phyloP scores from a whole-genome alignment of 2,113 vertebrate genomes.

The Mustelus asterias region DNA sequence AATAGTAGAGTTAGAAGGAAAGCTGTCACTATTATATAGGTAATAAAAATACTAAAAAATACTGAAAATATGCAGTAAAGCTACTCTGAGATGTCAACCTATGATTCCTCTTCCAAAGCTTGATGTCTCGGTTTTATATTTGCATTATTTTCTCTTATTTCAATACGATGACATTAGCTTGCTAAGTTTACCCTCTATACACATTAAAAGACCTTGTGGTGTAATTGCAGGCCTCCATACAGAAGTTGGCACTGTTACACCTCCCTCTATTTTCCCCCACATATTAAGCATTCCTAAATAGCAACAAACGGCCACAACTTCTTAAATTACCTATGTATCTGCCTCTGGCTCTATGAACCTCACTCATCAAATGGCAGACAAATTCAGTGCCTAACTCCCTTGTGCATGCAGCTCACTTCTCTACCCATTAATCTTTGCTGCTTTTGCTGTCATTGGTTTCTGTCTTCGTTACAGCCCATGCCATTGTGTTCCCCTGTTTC shows the following conservation, averaged over 20 bases:
- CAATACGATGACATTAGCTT: background rate
- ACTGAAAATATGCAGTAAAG: background rate
- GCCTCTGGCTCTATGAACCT: background rate
- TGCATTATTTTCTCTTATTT: background rate
- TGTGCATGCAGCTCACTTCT: background rate
- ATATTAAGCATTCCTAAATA: background rate
- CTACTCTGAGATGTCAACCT: background rate
- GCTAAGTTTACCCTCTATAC: background rate
- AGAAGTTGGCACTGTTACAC: background rate
- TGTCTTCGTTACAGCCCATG: background rate
- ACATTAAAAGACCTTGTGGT: background rate
- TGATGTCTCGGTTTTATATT: background rate
- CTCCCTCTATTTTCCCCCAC: background rate
- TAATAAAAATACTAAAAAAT: background rate
- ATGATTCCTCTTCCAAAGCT: background rate
- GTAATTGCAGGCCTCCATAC: background rate
- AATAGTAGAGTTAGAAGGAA: background rate
- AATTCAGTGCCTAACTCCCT: background rate
- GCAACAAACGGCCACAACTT: background rate
- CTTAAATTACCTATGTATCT: background rate
- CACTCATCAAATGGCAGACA: background rate
- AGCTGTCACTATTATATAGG: background rate
- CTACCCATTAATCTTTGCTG: background rate
- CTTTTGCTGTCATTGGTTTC: background rate
- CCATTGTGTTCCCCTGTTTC: background rate